A percentile compares a stretch with the other conserved stretches of the same genome.
Conservation (phyloP, 2,113 vertebrate genomes). For the Erythrocercus mccallii region DNA sequence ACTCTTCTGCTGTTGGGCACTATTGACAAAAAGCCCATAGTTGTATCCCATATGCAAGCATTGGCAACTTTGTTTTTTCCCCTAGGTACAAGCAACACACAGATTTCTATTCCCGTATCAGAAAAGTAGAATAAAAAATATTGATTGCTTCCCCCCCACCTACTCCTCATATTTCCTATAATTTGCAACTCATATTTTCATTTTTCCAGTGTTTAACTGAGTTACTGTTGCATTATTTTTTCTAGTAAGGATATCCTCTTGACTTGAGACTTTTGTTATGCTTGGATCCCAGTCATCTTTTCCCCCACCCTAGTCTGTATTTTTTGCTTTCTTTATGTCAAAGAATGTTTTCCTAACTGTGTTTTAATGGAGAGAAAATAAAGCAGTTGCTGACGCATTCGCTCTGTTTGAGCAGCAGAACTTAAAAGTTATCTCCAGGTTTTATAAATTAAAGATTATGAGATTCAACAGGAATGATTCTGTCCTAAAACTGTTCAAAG, state of each 20-base stretch:
- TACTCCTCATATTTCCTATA: not conserved
- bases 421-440: not conserved
- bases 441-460: not conserved
- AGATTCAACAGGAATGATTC: not conserved
- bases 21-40: not conserved
- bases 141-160: not conserved
- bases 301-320: not conserved
- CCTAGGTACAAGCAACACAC: not conserved
- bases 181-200: not conserved
- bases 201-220: not conserved
- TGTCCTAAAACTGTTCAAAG: not conserved
- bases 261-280: not conserved
- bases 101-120: not conserved
- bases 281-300: not conserved
- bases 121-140: not conserved
- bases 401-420: not conserved
- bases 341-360: not conserved
- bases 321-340: not conserved
- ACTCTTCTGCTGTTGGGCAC: not conserved
- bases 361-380: not conserved
- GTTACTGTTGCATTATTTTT: not conserved
- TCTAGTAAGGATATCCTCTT: not conserved
- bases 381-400: not conserved
- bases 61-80: not conserved
- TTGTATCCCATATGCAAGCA: fast-evolving